These are phyloP conservation scores for Drosophila fungiperda DNA, from an alignment of 2,888 invertebrate genomes.

Conservation along the genomic window DNA sequence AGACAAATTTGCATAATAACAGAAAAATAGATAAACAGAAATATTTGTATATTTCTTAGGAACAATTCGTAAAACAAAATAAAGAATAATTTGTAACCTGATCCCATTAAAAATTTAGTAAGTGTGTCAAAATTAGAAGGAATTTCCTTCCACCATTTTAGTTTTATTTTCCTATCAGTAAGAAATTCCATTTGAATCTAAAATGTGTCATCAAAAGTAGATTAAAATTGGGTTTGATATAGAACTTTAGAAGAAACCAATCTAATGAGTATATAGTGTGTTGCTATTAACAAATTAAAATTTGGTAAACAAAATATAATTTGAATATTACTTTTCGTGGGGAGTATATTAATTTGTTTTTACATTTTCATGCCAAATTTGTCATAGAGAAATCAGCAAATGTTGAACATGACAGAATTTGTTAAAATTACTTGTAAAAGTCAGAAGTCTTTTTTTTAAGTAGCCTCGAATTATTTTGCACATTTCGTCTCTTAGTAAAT, in stretches of 20 bases:
- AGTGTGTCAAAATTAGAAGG: too few species aligned
- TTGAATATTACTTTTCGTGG: background rate
- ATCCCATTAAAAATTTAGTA: background rate
- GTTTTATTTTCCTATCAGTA: background rate
- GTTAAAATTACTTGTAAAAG: background rate
- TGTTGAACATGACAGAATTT: background rate
- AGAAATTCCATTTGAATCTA: background rate
- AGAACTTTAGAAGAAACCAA: background rate
- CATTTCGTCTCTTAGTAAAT: background rate
- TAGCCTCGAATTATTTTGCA: background rate
- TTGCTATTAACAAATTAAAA: background rate
- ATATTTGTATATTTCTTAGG: fast-evolving
- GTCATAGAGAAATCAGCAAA: background rate
- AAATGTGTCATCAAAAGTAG: background rate
- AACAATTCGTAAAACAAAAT: background rate
- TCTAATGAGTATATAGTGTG: background rate
- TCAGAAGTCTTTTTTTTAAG: background rate
- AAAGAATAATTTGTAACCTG: too few species aligned
- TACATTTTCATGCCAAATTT: background rate
- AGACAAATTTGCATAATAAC: background rate
- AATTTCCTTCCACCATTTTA: background rate
- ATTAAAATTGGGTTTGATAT: background rate
- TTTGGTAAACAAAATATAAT: background rate
- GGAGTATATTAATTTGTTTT: background rate
- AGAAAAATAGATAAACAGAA: background rate